Evolutionary conservation across 2,113 vertebrate species (phyloP).

Genomic region (Neogale vison): DNA sequence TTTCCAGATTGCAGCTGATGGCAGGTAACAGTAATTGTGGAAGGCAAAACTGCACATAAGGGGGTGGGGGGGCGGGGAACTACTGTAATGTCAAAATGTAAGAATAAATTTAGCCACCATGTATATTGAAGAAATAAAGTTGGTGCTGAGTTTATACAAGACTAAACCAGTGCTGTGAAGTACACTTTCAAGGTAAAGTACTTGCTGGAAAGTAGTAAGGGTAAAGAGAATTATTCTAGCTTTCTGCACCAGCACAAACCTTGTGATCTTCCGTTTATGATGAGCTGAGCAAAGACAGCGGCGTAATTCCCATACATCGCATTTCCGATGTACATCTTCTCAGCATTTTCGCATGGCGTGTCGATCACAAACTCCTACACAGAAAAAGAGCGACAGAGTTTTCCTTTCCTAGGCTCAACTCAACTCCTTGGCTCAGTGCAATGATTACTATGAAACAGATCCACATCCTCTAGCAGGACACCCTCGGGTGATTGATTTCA

Average conservation of each 20-base stretch:
- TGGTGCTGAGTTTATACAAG: background rate
- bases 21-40: background rate
- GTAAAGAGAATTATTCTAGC: background rate
- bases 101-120: background rate
- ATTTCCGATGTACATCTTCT: slow-evolving; percentile 84
- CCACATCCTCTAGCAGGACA: rapidly evolving
- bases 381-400: background rate
- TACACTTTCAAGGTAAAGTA: background rate
- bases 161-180: background rate
- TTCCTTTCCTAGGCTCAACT: background rate
- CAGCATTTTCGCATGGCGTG: slow-evolving; percentile 71
- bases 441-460: rapidly evolving
- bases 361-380: slow-evolving; percentile 83
- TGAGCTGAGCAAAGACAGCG: slow-evolving; percentile 82
- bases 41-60: background rate
- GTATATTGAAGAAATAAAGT: background rate
- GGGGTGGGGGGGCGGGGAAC: background rate
- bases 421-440: background rate
- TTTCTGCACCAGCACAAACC: slow-evolving; percentile 62
- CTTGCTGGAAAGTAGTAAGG: background rate
- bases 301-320: slow-evolving; percentile 76
- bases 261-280: slow-evolving; percentile 76
- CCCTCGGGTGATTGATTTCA: rapidly evolving
- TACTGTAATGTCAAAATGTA: background rate
- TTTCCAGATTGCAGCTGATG: background rate